Evolutionary conservation across 2,113 vertebrate genomes (phyloP), one percentile per base, ranked within the genome.

Genomic region (Zosterops hypoxanthus): DNA sequence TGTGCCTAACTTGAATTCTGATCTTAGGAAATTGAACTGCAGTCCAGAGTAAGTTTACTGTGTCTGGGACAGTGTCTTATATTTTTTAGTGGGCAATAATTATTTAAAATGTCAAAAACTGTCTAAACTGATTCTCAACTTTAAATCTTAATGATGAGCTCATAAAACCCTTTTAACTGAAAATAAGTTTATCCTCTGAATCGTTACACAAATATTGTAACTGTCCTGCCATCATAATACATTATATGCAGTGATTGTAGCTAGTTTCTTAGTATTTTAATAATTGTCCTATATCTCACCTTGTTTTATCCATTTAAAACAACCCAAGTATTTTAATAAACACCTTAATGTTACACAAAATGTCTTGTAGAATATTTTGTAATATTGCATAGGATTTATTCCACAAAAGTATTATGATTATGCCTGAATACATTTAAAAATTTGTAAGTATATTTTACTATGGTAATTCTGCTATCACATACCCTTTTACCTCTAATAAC

Each of bases 11-110:
- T 98, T 99, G 94, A 99, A 98, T 94, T 89, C 98, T 17, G 99
- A 99, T 61, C 98, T 99, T 68, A 99, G 97, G 95, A 99, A 99
- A 94, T 97, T 99, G 96, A 99, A 99, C 98, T 99, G 99, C 97
- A 99, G 98, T 96, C 98, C 99, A 46, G 98, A 99, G 99, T 99
- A 98, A 98, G 99, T 98, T 78, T 95, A 81, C 53, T 66, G 59
- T 82, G 46, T 75, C n/a, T 82, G 63, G 42, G 80, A 39, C 14
- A 71, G 15, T 8, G 22, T 42, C 52, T 71, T 53, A 14, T 0
- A 6, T 50, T 80, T 88, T 66, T 84, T 36, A 52, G 20, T 75
- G 26, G 36, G 10, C 56, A 46, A 11, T 61, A 26, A 68, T 82
- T 53, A 84, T 42, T 66, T 90, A 7, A 66, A 70, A 7, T 55